phyloP scores from a whole-genome alignment of 2,113 vertebrate species.

The Arothron firmamentum region DNA sequence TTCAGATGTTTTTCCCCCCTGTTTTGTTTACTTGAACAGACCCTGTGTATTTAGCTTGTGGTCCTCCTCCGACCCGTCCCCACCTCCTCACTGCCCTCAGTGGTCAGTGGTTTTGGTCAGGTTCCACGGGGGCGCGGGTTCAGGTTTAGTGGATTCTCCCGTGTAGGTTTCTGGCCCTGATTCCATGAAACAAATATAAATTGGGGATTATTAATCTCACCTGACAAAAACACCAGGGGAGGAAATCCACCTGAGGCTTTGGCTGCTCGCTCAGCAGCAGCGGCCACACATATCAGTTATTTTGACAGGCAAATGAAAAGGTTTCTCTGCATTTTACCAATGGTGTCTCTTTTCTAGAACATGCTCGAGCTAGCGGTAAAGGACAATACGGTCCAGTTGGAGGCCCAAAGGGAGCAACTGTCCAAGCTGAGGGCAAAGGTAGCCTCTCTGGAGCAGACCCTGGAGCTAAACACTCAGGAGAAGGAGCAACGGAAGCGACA shows the following conservation, averaged over 20 bases:
- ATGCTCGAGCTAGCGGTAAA: constrained; percentile 71
- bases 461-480: constrained; percentile 56
- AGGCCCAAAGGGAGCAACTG: constrained; percentile 69
- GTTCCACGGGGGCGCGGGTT: constrained; percentile 68
- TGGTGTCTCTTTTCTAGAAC: constrained; percentile 63
- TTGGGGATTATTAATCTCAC: constrained; percentile 46
- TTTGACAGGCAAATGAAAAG: constrained; percentile 17
- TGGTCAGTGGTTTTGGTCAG: constrained; percentile 65
- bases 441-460: constrained; percentile 68
- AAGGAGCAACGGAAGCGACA: constrained; percentile 56
- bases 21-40: constrained; percentile 68
- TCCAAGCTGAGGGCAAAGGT: constrained; percentile 70
- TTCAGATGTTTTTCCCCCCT: constrained; percentile 65
- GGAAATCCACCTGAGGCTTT: constrained; percentile 31
- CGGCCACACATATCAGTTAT: constrained; percentile 30
- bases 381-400: constrained; percentile 74
- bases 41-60: constrained; percentile 73
- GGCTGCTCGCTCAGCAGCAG: constrained; percentile 34
- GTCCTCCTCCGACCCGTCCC: constrained; percentile 36
- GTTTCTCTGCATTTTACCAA: background rate
- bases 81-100: constrained; percentile 60
- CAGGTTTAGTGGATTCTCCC: constrained; percentile 51
- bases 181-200: constrained; percentile 64
- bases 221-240: constrained; percentile 37
- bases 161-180: constrained; percentile 43